phyloP scores from a whole-genome alignment of 2,113 vertebrate species.

The Tachysurus fulvidraco region DNA sequence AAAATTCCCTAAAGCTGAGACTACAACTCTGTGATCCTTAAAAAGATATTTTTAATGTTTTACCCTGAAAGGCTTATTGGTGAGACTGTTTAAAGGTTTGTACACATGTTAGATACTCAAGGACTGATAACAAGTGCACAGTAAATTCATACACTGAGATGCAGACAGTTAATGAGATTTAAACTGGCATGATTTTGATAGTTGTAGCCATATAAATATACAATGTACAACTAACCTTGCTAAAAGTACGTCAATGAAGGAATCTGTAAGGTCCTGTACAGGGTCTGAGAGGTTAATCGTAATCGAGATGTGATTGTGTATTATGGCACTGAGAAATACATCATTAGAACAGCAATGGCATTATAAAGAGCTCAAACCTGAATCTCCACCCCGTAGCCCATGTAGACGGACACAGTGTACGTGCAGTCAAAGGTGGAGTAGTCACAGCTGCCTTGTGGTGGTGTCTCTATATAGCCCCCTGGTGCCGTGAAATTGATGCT shows the following conservation, averaged over 20 bases:
- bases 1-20: not conserved
- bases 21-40: not conserved
- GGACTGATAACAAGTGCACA: not conserved
- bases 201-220: not conserved
- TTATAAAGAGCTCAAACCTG: conserved; percentile 76
- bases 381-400: conserved; percentile 92
- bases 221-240: not conserved
- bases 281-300: not conserved
- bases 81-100: not conserved
- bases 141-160: not conserved
- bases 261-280: not conserved
- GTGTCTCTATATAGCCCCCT: conserved; percentile 84
- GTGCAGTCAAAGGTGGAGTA: conserved; percentile 82
- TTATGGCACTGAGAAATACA: not conserved
- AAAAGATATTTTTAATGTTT: not conserved
- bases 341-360: conserved; percentile 27
- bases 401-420: conserved; percentile 85
- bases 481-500: conserved; percentile 83
- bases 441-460: conserved; percentile 65
- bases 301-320: not conserved
- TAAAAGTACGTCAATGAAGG: not conserved
- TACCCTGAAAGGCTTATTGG: not conserved
- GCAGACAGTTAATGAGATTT: not conserved
- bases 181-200: not conserved
- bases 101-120: not conserved